Evolutionary conservation across 92 coral and sea anemone species (phyloP).

Genomic region (Phenganax stokvisi): DNA sequence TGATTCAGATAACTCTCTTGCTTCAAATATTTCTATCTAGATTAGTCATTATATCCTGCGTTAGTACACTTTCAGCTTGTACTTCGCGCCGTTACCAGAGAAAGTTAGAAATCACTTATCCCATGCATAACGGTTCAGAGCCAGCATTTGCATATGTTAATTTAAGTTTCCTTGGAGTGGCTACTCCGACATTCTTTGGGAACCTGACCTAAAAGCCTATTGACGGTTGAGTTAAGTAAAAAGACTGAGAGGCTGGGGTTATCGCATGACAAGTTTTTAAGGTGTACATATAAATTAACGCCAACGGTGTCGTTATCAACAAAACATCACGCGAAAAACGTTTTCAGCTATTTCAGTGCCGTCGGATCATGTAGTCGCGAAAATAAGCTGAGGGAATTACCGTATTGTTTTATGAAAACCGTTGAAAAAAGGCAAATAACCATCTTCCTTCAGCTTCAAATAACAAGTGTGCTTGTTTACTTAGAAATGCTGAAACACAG

Average conservation of each 20-base stretch:
- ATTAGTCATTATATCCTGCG: neutral
- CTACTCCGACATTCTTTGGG: neutral
- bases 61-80: neutral
- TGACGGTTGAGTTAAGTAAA: neutral
- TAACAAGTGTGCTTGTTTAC: constrained; percentile 22
- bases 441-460: constrained; percentile 14
- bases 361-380: neutral
- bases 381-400: neutral
- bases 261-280: constrained; percentile 4
- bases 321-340: constrained; percentile 1
- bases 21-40: neutral
- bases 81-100: constrained; percentile 31
- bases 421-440: neutral
- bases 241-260: neutral
- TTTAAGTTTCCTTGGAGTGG: constrained; percentile 16
- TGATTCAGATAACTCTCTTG: neutral
- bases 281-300: neutral
- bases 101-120: constrained; percentile 10
- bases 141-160: constrained; percentile 42
- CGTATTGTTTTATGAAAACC: neutral
- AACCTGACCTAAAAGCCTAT: neutral
- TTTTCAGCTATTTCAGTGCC: neutral
- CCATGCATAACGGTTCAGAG: constrained; percentile 38
- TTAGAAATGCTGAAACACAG: constrained; percentile 13
- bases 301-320: constrained; percentile 2